These are phyloP conservation scores for Trachurus trachurus DNA, from an alignment of 2,797 vertebrate species.

Conservation along the genomic window DNA sequence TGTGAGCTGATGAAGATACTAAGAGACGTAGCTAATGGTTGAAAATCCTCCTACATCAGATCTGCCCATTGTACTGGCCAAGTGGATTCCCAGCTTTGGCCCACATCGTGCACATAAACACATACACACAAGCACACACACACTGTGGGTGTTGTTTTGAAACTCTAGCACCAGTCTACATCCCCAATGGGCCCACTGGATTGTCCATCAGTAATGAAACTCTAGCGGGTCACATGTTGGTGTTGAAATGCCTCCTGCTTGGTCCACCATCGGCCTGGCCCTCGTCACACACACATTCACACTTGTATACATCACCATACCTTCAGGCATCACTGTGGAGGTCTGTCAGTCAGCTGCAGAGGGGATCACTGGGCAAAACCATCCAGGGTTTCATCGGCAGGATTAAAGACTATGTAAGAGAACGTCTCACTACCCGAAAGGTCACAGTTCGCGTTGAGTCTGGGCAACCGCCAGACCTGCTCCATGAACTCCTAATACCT, in stretches of 20 bases:
- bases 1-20: conserved; percentile 44
- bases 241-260: conserved; percentile 66
- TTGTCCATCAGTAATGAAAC: conserved; percentile 65
- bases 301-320: conserved; percentile 16
- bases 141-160: conserved; percentile 68
- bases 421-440: conserved; percentile 5
- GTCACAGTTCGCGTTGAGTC: conserved; percentile 21
- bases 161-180: conserved; percentile 62
- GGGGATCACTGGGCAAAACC: no score
- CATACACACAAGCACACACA: neutral
- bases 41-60: conserved; percentile 42
- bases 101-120: conserved; percentile 2
- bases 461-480: neutral
- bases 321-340: conserved; percentile 14
- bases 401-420: conserved; percentile 20
- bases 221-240: conserved; percentile 61
- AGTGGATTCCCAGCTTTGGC: conserved; percentile 14
- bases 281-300: conserved; percentile 21
- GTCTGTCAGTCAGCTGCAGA: conserved; percentile 51
- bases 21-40: conserved; percentile 53
- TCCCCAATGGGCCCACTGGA: conserved; percentile 42
- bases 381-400: conserved; percentile 6
- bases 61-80: neutral
- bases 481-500: conserved; percentile 30
- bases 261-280: conserved; percentile 13